These are phyloP conservation scores for Rapana venosa DNA, from an alignment of 2,888 invertebrate species.

Conservation along the genomic window DNA sequence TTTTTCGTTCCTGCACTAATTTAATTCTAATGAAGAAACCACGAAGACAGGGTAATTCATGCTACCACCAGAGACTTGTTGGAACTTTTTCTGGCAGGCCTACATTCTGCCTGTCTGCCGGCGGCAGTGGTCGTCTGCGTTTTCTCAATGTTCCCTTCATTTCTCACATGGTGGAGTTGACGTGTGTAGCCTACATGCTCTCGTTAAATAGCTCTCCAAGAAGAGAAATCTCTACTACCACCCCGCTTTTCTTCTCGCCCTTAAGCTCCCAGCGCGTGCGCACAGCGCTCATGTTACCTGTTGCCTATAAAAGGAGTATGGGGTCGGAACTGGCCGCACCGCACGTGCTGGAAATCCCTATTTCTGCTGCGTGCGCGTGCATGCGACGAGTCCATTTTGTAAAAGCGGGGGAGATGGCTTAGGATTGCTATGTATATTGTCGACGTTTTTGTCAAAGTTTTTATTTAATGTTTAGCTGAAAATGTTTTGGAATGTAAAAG, in stretches of 20 bases:
- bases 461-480: no score
- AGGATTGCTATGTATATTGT: not conserved
- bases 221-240: not conserved
- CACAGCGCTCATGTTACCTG: slow-evolving; percentile 40
- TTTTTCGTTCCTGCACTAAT: no score
- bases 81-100: not conserved
- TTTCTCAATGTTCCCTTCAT: not conserved
- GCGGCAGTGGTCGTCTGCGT: not conserved
- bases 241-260: not conserved
- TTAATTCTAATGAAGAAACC: no score
- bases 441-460: no score
- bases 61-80: no score
- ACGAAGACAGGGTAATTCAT: no score
- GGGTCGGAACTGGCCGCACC: slow-evolving; percentile 10
- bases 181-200: not conserved
- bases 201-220: not conserved
- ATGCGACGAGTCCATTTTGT: slow-evolving; percentile 34
- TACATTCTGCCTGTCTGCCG: no score
- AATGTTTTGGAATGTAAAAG: not conserved
- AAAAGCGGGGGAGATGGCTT: not conserved
- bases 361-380: slow-evolving; percentile 42
- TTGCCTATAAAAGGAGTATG: slow-evolving; percentile 48
- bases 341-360: slow-evolving; percentile 15
- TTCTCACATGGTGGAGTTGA: not conserved
- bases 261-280: slow-evolving; percentile 11